Base-by-base conservation (phyloP, 1,140 invertebrate species). In the Schmidtea mediterranea region DNA sequence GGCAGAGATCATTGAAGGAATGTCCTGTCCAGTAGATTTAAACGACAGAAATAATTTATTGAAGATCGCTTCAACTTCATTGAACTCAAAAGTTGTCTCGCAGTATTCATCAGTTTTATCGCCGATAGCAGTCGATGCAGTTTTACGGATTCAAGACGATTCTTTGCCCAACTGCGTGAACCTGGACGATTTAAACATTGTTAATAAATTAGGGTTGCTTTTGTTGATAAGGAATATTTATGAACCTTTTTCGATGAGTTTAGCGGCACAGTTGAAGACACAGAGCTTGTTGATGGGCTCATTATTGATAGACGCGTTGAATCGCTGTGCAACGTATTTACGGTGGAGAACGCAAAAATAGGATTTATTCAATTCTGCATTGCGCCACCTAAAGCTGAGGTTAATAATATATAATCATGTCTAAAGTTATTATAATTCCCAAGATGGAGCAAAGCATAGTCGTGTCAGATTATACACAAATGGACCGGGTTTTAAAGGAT, bases 331-430 rank as follows among this genome's bases (percentile, higher is more conserved):
- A 84, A 82, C 62, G 83, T 87, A 1, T 81, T 77, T 54, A 76
- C 77, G 57, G 72, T 97, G 52, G 90, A 97, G 61, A 95, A 95
- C 63, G 89, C 87, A 1, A 94, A 92, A 69, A 90, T 99, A 70
- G 92, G 83, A 53, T 74, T 98, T 0, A 97, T 98, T 56, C 92
- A 98, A 62, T 98, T 98, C 63, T 97, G 92, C 63, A 87, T 98
- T 63, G 97, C 90, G 38, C 84, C 92, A 49, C 92, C 92, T 8
- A 98, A 98, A 71, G 95, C 92, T 51, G 26, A 32, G 26, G 26
- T 32, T 3, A 32, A 32, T 6, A 6, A 32, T 32, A 6, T 32
- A 32, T 32, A 6, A 32, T 32, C 10, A 32, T 32, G 3, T 3
- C 26, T 32, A 32, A 6, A 6, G 10, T 32, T 32, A 32, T 32